Evolutionary conservation across 2,888 invertebrate genomes (phyloP), one percentile per base, ranked within the genome.

Genomic region (Campoplex capitator): DNA sequence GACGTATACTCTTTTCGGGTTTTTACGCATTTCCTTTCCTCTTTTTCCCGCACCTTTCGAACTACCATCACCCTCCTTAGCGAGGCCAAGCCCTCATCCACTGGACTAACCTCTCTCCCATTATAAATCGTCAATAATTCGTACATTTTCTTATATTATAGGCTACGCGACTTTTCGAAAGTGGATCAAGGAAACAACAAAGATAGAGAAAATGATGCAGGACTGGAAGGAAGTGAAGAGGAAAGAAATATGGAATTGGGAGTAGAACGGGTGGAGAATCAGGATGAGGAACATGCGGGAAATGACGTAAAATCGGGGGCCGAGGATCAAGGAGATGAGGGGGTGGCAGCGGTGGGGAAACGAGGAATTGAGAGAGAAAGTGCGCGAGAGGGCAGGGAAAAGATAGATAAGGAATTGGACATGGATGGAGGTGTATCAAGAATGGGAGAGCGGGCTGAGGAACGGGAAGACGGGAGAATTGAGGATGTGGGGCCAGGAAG

Each of bases 271-370:
- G 38, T 38, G 38, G 38, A 38, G 38, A 6, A 38, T 6, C 38
- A 6, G 38, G 9, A 13, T 0, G 58, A 58, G 58, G 28, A 2
- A 28, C 58, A 28, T 28, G 1, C 1, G 8, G n/a, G 7, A n/a
- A 23, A 23, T 23, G 11, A 11, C 23, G 23, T 28, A 13, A 3
- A 28, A 58, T 58, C 58, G 18, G 58, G 58, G 9, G 28, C 28
- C 58, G 28, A 28, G 58, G 58, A 28, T 58, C 58, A 13, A 58
- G 58, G 58, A 58, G 58, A 58, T 28, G 28, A 58, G 58, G 58
- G 7, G 4, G 28, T 3, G 28, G 58, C 28, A 28, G 28, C 11
- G 28, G 58, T 9, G 13, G 18, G 11, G 3, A 28, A 58, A 58
- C 58, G 28, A 28, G 58, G 58, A 58, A 58, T 13, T 11, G 58